These are phyloP conservation scores for Leptinotarsa tumamoca DNA, from an alignment of 2,888 invertebrate genomes.

Conservation along the genomic window DNA sequence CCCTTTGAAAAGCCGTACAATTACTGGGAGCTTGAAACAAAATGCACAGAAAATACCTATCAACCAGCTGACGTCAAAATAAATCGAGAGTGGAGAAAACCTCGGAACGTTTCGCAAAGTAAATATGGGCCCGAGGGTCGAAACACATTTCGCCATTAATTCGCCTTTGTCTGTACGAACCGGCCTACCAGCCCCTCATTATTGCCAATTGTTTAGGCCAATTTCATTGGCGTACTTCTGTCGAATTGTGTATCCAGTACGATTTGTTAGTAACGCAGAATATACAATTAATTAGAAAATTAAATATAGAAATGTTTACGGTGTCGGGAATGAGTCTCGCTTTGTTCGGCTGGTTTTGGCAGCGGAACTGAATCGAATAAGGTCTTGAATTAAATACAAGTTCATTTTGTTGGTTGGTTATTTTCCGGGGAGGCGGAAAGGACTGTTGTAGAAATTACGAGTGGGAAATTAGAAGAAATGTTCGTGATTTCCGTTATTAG, in stretches of 20 bases:
- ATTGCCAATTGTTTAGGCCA: conserved; percentile 45
- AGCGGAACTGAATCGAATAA: conserved; percentile 23
- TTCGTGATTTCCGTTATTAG: background rate
- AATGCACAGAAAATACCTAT: conserved; percentile 56
- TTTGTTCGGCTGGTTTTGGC: conserved; percentile 22
- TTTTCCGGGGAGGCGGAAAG: conserved; percentile 1
- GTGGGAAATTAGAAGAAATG: background rate
- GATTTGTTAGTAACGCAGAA: conserved; percentile 34
- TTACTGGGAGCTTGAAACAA: conserved; percentile 53
- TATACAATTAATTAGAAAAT: conserved; percentile 40
- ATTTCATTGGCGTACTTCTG: conserved; percentile 37
- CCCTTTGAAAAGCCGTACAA: conserved; percentile 53
- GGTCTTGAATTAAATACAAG: conserved; percentile 21
- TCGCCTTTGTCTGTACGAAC: conserved; percentile 49
- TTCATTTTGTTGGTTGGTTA: conserved; percentile 12
- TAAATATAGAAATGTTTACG: conserved; percentile 39
- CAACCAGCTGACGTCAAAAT: conserved; percentile 55
- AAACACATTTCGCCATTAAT: conserved; percentile 51
- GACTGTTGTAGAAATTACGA: conserved; percentile 5
- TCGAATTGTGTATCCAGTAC: conserved; percentile 17
- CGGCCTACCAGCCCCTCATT: conserved; percentile 51
- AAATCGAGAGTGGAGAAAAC: conserved; percentile 9
- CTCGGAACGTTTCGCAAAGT: conserved; percentile 26
- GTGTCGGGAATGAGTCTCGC: conserved; percentile 31
- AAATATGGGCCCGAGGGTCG: conserved; percentile 50